phyloP scores from a whole-genome alignment of 1,140 invertebrate genomes.

The Drosophila bocqueti region DNA sequence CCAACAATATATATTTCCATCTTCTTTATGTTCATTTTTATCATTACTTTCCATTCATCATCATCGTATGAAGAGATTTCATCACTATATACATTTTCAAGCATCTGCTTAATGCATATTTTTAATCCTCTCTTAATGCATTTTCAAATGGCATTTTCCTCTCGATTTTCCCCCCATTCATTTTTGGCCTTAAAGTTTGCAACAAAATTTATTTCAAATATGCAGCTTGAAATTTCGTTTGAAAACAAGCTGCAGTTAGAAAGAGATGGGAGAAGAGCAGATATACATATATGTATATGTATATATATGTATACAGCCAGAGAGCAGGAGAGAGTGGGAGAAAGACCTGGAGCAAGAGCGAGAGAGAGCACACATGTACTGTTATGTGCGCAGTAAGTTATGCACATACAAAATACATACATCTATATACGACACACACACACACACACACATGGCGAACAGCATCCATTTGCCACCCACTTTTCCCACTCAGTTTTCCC shows the following conservation, averaged over 20 bases:
- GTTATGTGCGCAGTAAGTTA: slow-evolving; percentile 54
- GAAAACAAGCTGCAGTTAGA: slow-evolving; percentile 33
- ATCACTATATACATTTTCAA: no score
- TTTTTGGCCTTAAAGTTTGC: slow-evolving; percentile 45
- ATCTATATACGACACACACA: not conserved
- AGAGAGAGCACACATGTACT: slow-evolving; percentile 41
- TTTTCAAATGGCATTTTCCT: not conserved
- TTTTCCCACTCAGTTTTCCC: not conserved
- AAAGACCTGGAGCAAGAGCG: not conserved
- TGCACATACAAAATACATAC: slow-evolving; percentile 13
- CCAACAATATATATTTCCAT: no score
- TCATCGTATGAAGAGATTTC: not conserved
- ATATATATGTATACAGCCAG: not conserved
- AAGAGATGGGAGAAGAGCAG: slow-evolving; percentile 7
- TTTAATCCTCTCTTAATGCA: not conserved
- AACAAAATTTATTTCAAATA: slow-evolving; percentile 66
- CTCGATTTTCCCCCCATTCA: not conserved
- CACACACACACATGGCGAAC: not conserved
- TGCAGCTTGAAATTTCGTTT: slow-evolving; percentile 49
- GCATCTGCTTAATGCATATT: not conserved
- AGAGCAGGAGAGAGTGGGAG: not conserved
- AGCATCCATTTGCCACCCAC: slow-evolving; percentile 25
- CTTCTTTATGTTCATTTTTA: no score
- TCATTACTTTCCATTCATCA: no score
- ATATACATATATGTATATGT: not conserved